These are phyloP conservation scores for Liposcelis brunnea DNA, from an alignment of 2,888 invertebrate genomes.

Conservation along the genomic window DNA sequence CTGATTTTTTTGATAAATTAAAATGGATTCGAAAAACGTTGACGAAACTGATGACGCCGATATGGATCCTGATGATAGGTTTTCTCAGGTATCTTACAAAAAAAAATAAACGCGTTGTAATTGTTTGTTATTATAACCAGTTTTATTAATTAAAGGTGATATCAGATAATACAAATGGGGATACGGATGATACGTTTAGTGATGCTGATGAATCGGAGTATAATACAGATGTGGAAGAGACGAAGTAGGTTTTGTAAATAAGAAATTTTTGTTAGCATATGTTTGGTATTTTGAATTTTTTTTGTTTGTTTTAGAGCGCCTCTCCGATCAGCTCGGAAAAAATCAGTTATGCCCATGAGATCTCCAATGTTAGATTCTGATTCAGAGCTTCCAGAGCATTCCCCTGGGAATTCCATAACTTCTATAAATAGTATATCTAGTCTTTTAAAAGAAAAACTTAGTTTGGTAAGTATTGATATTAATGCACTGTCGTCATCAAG, in stretches of 20 bases:
- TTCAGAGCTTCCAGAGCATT: conserved; percentile 32
- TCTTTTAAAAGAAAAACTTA: conserved; percentile 58
- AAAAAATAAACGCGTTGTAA: too few species aligned
- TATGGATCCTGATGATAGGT: too few species aligned
- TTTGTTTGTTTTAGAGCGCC: conserved; percentile 35
- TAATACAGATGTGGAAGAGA: conserved; percentile 22
- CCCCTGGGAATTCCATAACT: conserved; percentile 61
- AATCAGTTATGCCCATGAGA: conserved; percentile 37
- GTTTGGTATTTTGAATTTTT: conserved; percentile 9
- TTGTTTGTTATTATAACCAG: too few species aligned
- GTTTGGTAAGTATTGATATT: conserved; percentile 38
- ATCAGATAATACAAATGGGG: conserved; percentile 20
- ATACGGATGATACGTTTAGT: conserved; percentile 31
- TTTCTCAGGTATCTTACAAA: too few species aligned
- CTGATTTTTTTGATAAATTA: too few species aligned
- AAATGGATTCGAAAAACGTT: too few species aligned
- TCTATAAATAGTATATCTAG: conserved; percentile 74
- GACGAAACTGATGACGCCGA: too few species aligned
- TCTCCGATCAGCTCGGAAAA: conserved; percentile 43
- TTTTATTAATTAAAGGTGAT: background rate
- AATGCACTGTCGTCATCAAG: too few species aligned
- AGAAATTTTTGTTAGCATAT: background rate
- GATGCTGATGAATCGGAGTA: conserved; percentile 29
- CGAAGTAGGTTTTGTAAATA: conserved; percentile 7
- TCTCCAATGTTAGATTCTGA: conserved; percentile 36